Evolutionary conservation across 2,888 invertebrate species (phyloP).

Genomic region (Cephus pulcher): DNA sequence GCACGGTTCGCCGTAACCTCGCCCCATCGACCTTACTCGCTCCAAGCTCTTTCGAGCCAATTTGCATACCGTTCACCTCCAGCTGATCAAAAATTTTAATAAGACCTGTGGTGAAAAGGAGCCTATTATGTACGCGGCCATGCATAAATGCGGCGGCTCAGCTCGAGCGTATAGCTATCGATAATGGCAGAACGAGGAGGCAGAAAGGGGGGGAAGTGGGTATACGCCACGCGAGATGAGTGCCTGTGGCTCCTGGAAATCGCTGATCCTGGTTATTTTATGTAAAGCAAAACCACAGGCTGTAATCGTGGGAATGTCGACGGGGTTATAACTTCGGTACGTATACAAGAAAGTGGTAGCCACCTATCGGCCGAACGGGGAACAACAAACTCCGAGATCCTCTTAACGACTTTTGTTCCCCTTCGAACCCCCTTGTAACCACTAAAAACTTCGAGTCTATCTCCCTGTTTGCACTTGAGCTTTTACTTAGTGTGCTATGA

Average conservation of each 20-base stretch:
- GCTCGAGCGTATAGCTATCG: slow-evolving; percentile 32
- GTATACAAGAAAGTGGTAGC: neutral
- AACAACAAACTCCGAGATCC: neutral
- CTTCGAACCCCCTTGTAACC: neutral
- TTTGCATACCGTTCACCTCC: slow-evolving; percentile 68
- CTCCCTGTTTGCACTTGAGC: neutral
- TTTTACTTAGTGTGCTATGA: neutral
- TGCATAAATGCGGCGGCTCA: slow-evolving; percentile 47
- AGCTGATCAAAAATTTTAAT: slow-evolving; percentile 70
- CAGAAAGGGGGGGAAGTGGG: slow-evolving; percentile 14
- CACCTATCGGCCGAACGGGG: neutral
- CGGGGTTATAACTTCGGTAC: neutral
- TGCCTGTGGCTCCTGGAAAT: slow-evolving; percentile 30
- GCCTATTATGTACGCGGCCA: slow-evolving; percentile 41
- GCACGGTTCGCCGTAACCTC: slow-evolving; percentile 1
- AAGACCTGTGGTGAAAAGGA: slow-evolving; percentile 58
- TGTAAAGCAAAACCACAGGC: slow-evolving; percentile 29
- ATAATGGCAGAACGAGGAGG: slow-evolving; percentile 32
- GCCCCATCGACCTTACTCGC: slow-evolving; percentile 13
- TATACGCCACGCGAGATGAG: slow-evolving; percentile 21
- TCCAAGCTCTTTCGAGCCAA: slow-evolving; percentile 54
- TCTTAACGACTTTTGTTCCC: neutral
- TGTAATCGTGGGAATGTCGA: slow-evolving; percentile 27
- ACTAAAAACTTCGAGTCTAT: neutral
- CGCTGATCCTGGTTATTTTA: slow-evolving; percentile 42